These are phyloP conservation scores for Urophycis tenuis DNA, from an alignment of 2,797 vertebrate genomes.

Conservation along the genomic window DNA sequence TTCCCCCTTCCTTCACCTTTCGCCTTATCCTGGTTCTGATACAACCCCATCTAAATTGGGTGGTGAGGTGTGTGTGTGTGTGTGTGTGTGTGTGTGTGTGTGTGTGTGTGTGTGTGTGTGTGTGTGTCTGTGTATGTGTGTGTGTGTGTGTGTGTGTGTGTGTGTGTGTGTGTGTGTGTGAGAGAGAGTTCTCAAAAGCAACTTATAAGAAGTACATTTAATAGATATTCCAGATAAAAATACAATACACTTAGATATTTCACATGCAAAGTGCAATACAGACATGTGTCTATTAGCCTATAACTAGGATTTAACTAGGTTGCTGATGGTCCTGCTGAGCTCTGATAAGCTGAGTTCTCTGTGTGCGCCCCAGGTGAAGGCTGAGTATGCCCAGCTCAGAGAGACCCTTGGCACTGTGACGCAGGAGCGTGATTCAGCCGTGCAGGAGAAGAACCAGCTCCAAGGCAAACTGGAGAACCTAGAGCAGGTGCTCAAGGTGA, in stretches of 20 bases:
- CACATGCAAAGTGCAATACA: neutral
- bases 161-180: no score
- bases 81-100: no score
- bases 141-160: no score
- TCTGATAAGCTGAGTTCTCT: constrained; percentile 13
- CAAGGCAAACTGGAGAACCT: constrained; percentile 99
- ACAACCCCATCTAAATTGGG: neutral
- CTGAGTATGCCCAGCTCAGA: constrained; percentile 80
- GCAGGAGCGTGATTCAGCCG: constrained; percentile 81
- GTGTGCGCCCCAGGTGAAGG: constrained; percentile 73
- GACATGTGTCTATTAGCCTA: neutral
- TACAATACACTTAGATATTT: neutral
- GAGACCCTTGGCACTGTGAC: constrained; percentile 78
- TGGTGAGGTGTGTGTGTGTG: neutral
- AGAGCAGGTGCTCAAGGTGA: constrained; percentile 99
- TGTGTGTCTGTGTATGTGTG: no score
- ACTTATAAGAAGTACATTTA: no score
- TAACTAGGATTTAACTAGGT: neutral
- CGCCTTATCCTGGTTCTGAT: neutral
- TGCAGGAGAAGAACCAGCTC: constrained; percentile 85
- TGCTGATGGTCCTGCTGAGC: neutral
- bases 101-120: no score
- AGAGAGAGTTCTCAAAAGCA: no score
- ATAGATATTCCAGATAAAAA: no score
- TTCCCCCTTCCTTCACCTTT: neutral